Base-by-base conservation (phyloP, 1,140 invertebrate genomes). In the Stegodyphus mimosarum region DNA sequence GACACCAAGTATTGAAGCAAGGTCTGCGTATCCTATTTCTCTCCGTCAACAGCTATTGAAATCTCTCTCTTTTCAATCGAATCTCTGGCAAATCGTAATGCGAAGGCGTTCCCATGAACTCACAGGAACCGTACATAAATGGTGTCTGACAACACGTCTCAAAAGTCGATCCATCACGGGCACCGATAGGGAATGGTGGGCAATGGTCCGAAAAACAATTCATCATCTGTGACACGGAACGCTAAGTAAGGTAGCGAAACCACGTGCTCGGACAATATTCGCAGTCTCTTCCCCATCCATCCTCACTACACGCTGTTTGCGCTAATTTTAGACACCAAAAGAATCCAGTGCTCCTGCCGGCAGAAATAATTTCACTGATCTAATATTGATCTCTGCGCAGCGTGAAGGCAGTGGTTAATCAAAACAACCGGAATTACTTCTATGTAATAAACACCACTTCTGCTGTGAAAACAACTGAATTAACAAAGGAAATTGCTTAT, bases 171-270 rank as follows among this genome's bases (percentile, higher is more conserved):
- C 73, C 52, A 75, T 75, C 18, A 63, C 33, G 7, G 10, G 18
- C 51, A 10, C 51, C 15, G 64, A 67, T 67, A 13, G 64, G 15
- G 17, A 67, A n/a, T 13, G 11, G 64, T n/a, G n/a, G 11, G 64
- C 64, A 67, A 67, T 67, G 60, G 74, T n/a, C 74, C 74, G 48
- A 76, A 49, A 76, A 51, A 76, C 74, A 76, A 76, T 76, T 76
- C 74, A 76, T 76, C 74, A 76, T 64, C 18, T 74, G 5, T 74
- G 72, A 74, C 72, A 60, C 4, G 55, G 7, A 60, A 64, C 6
- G 18, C 52, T 18, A 76, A 76, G 74, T 13, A 18, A 18, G 64
- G 9, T 67, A 67, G 64, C 11, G 17, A 48, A 64, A 76, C 74
- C 74, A 76, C 74, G 74, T 63, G 74, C 74, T 64, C 49, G 55